These are phyloP conservation scores for Hemistola chrysoprasaria DNA, from an alignment of 2,888 invertebrate species.

Conservation along the genomic window DNA sequence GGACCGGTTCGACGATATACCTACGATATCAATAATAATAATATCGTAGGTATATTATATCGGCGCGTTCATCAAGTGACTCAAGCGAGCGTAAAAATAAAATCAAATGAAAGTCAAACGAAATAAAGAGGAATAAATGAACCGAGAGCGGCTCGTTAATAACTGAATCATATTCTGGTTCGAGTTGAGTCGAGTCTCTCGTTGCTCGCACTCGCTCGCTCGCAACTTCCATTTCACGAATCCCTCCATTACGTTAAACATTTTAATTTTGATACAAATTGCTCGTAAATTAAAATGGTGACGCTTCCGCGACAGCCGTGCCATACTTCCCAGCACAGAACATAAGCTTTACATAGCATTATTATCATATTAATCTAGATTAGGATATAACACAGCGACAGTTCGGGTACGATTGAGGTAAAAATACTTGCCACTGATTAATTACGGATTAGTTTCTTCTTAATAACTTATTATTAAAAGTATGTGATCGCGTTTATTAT, in stretches of 20 bases:
- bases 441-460: no score
- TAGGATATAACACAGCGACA: no score
- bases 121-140: conserved; percentile 19
- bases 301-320: conserved; percentile 17
- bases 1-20: no score
- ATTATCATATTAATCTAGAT: no score
- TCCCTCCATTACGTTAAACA: conserved; percentile 10
- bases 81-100: conserved; percentile 2
- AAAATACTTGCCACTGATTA: no score
- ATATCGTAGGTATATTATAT: conserved; percentile 1
- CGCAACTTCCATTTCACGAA: conserved; percentile 3
- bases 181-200: background rate
- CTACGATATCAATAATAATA: no score
- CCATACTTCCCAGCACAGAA: background rate
- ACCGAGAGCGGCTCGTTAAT: conserved; percentile 24
- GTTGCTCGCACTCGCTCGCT: conserved; percentile 1
- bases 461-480: no score
- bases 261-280: conserved; percentile 48
- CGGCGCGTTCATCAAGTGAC: conserved; percentile 1
- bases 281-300: conserved; percentile 40
- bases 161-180: conserved; percentile 18
- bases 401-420: no score
- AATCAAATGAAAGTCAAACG: conserved; percentile 11
- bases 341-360: no score
- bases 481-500: no score